Percentiles rank a stretch among this genome's conserved stretches.
Conservation (phyloP, 2,888 invertebrate genomes). For the Caenorhabditis imperialis region DNA sequence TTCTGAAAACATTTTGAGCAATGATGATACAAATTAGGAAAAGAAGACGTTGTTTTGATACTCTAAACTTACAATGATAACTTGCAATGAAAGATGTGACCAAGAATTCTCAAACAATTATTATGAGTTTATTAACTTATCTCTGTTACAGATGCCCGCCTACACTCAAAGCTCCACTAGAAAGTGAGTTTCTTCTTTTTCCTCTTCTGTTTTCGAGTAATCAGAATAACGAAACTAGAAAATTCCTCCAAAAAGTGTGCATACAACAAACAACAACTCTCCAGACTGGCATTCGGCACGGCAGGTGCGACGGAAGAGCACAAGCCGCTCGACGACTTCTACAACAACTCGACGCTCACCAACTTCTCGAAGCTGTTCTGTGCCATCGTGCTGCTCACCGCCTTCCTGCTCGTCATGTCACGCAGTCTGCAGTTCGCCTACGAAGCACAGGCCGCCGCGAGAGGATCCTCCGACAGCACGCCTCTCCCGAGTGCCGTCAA, state of each 20-base stretch:
- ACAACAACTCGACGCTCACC: slow-evolving; percentile 73
- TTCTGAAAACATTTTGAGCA: no score
- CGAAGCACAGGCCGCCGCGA: slow-evolving; percentile 34
- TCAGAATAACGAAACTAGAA: no score
- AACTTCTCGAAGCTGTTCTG: slow-evolving; percentile 67
- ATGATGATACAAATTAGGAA: no score
- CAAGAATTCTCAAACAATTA: not conserved
- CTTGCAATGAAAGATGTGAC: not conserved
- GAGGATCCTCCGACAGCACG: not conserved
- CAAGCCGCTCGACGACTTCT: slow-evolving; percentile 70
- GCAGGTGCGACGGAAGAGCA: slow-evolving; percentile 52
- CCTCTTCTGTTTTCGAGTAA: not conserved
- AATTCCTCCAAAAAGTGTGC: not conserved
- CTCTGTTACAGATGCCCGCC: slow-evolving; percentile 27
- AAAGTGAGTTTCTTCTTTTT: slow-evolving; percentile 39
- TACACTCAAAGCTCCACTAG: slow-evolving; percentile 52
- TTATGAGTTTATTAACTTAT: not conserved
- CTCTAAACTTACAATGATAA: not conserved
- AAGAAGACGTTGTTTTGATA: not conserved
- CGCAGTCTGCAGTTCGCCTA: slow-evolving; percentile 57
- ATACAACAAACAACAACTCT: no score
- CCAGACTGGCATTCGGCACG: slow-evolving; percentile 70
- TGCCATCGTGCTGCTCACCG: slow-evolving; percentile 62
- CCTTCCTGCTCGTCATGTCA: slow-evolving; percentile 67
- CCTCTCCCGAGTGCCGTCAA: slow-evolving; percentile 1